A percentile compares a stretch with the other conserved stretches of the same genome.
These are phyloP conservation scores for Scaptomyza polygonia DNA, from an alignment of 2,888 invertebrate genomes.

Conservation along the genomic window DNA sequence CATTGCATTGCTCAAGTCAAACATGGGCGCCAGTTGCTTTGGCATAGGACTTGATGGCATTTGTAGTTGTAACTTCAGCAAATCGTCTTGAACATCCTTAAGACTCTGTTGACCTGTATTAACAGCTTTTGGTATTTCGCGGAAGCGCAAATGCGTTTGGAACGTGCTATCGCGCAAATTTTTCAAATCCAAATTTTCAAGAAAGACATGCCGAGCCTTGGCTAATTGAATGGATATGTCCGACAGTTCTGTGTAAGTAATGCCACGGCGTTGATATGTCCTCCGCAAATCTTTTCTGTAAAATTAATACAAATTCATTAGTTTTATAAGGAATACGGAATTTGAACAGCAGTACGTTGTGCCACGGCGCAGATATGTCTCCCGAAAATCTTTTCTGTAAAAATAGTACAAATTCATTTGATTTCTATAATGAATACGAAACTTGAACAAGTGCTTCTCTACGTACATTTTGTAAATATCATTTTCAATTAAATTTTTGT, in stretches of 20 bases:
- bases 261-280: conserved; percentile 9
- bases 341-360: neutral
- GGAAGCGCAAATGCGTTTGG: conserved; percentile 42
- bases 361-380: conserved; percentile 11
- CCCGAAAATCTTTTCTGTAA: conserved; percentile 32
- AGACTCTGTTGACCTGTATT: conserved; percentile 17
- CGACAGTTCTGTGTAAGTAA: neutral
- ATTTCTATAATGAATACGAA: neutral
- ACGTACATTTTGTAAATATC: conserved; percentile 57
- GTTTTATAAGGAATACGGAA: too few species aligned
- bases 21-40: neutral
- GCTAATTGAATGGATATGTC: conserved; percentile 14
- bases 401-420: neutral
- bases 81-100: conserved; percentile 2
- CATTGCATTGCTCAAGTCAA: conserved; percentile 40
- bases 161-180: conserved; percentile 27
- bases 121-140: conserved; percentile 16
- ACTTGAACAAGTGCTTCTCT: neutral
- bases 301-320: neutral
- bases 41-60: conserved; percentile 30
- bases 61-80: conserved; percentile 38
- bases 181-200: conserved; percentile 5
- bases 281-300: conserved; percentile 30
- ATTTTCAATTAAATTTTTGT: neutral
- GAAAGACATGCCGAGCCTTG: conserved; percentile 3